Evolutionary conservation across 2,888 invertebrate genomes (phyloP).

Genomic region (Leucoptera coffeella): DNA sequence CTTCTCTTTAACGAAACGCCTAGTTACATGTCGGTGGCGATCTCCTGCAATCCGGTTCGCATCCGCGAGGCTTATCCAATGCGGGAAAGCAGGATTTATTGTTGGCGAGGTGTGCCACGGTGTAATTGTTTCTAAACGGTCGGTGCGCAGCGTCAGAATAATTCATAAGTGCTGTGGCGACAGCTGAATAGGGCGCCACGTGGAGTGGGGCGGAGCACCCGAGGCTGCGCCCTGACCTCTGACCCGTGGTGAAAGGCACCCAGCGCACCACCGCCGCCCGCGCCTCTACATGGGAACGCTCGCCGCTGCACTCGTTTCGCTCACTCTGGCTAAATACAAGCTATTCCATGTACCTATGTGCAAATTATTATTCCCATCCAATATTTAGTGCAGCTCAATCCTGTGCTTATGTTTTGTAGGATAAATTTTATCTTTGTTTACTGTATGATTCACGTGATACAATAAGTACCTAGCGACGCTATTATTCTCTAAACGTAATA

Average conservation of each 20-base stretch:
- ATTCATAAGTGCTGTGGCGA: constrained; percentile 44
- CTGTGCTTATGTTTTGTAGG: no score
- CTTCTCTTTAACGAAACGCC: constrained; percentile 1
- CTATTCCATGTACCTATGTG: no score
- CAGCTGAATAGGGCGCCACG: constrained; percentile 45
- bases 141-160: constrained; percentile 33
- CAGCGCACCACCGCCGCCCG: constrained; percentile 11
- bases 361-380: no score
- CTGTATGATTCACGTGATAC: no score
- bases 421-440: background rate
- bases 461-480: no score
- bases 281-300: constrained; percentile 6
- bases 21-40: no score
- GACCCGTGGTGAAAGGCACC: constrained; percentile 51
- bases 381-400: no score
- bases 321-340: no score
- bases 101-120: no score
- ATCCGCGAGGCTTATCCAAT: no score
- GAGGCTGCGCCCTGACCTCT: constrained; percentile 51
- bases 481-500: no score
- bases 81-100: no score
- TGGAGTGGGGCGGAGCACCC: constrained; percentile 13
- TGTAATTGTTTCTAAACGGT: constrained; percentile 42
- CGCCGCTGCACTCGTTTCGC: constrained; percentile 7
- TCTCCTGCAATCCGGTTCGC: constrained; percentile 2